Evolutionary conservation across 2,888 invertebrate genomes (phyloP), one percentile per base, ranked within the genome.

Genomic region (Rhopalosiphum nymphaeae): DNA sequence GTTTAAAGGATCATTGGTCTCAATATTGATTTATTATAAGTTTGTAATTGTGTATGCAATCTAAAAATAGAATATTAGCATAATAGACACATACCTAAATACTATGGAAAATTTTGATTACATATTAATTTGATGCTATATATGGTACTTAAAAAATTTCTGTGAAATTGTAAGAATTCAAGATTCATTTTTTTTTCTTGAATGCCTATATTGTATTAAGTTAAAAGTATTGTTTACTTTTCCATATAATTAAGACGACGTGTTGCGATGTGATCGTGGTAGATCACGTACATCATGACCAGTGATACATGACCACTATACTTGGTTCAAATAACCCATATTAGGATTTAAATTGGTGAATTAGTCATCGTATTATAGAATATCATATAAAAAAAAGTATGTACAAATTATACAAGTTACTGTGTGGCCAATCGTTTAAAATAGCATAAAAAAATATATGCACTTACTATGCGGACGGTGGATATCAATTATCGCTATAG

Each of bases 391-490:
- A 91, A 91, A 91, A 61, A 53, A 26, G 7, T 11, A 57, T 16
- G 42, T 56, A 91, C 91, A 91, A 91, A 91, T 91, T 91, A 61
- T 46, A 91, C 86, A 26, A 84, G 91, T 91, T 42, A 57, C 26
- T 57, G 91, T 85, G 85, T 57, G 85, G 91, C 10, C 56, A 44
- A 85, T 7, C 91, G 56, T 85, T 91, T 85, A 67, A 90, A 3
- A 56, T 88, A 10, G n/a, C 21, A 46, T 67, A 89, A 89, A 89
- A 67, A 87, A 67, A 78, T 67, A 42, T 36, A 78, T 21, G 3
- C 21, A 21, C 78, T 78, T 78, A 78, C 78, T 78, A 78, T 78
- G 36, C 78, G 86, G 16, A 86, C 46, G n/a, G 46, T 86, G 46
- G 44, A 46, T 44, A 86, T 46, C 86, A 29, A 46, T 46, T 44